These are phyloP conservation scores for Ramphastos sulfuratus DNA, from an alignment of 2,113 vertebrate species.

Conservation along the genomic window DNA sequence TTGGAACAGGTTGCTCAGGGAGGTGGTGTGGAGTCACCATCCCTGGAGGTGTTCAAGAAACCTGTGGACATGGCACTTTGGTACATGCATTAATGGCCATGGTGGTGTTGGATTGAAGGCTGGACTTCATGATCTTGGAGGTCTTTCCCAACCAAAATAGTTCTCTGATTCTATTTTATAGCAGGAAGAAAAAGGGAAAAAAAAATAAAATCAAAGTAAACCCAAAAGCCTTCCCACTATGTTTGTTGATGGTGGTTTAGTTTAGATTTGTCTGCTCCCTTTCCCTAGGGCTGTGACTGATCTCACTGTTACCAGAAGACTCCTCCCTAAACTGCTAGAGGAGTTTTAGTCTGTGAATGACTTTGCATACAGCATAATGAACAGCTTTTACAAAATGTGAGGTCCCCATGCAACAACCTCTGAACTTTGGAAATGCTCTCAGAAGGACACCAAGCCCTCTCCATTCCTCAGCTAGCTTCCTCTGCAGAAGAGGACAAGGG, in stretches of 20 bases:
- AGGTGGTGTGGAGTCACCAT: no score
- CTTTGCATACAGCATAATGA: not conserved
- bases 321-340: not conserved
- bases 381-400: not conserved
- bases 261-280: fast-evolving
- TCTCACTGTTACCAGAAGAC: not conserved
- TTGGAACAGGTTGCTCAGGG: no score
- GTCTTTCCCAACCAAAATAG: no score
- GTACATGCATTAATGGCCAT: no score
- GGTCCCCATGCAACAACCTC: not conserved
- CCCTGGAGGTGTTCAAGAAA: no score
- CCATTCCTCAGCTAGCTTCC: not conserved
- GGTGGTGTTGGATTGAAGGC: no score
- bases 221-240: not conserved
- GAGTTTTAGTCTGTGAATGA: not conserved
- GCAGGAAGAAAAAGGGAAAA: not conserved
- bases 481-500: not conserved
- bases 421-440: not conserved
- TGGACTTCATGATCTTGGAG: no score
- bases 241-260: not conserved
- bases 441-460: not conserved
- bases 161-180: not conserved
- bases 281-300: not conserved
- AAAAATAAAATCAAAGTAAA: not conserved
- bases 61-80: no score